Evolutionary conservation across 2,888 invertebrate genomes (phyloP), one percentile per base, ranked within the genome.

Genomic region (Tetramorium bicarinatum): DNA sequence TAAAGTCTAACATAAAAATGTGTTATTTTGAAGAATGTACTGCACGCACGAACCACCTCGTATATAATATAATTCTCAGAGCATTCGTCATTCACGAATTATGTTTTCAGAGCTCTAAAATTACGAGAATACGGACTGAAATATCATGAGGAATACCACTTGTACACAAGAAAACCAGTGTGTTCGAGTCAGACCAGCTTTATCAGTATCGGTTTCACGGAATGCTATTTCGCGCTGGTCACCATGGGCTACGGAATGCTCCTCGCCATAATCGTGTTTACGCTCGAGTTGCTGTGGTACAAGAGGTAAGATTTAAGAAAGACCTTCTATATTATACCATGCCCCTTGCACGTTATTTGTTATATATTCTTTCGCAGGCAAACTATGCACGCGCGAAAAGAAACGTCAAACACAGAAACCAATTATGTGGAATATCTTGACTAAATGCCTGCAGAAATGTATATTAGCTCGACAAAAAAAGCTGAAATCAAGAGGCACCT

Each of bases 101-200:
- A 21, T 49, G 18, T 47, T 89, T 82, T 61, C 80, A 92, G 92
- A 4, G 96, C 96, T 67, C 93, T 95, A 81, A 95, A 96, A 91
- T 95, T 97, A 87, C 96, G 95, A 7, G 97, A 97, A 91, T 95
- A 95, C 0, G 97, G 97, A 3, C 92, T 96, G 54, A 96, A 96
- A 90, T 94, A 93, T 8, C 95, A 97, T 18, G 96, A 96, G 94
- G 95, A 95, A 89, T 92, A 94, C 21, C 93, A 96, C 0, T 94
- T 97, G 11, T 96, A 96, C 87, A 96, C 96, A 0, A 95, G 95
- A 11, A 96, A 96, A 88, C 97, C 97, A 0, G 92, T 94, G 2
- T 97, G 97, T 87, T 95, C 95, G 0, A 96, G 96, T 11, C 93
- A 95, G 6, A 95, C 96, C 18, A 95, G 96, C 2, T 97, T 97